Evolutionary conservation across 2,888 invertebrate species (phyloP), one percentile per base, ranked within the genome.

Genomic region (Synanthedon tipuliformis): DNA sequence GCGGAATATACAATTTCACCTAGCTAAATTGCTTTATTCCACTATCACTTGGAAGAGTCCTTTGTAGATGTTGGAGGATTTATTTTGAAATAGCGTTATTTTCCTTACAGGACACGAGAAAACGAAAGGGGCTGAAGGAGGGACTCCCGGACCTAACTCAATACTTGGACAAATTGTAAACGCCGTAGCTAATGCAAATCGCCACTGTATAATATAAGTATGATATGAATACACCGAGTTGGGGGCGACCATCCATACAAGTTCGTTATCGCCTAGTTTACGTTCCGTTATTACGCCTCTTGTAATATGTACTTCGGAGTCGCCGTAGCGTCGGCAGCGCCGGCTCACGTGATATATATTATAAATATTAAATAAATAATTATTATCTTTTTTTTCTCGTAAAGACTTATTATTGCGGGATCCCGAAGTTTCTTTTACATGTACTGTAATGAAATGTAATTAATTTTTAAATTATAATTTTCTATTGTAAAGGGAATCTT

Each of bases 161-260:
- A 90, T 99, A 97, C 88, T 90, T 98, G 89, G 99, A 99, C 92
- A 99, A 99, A 90, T 90, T 99, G 94, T 99, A 98, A 97, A 81
- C 74, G 73, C 67, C 73, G 69, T 84, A 84, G 83, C 82, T 77
- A 81, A 81, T 68, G 63, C 75, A 81, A 49, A 81, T 80, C 75
- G 70, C 70, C 73, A 73, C 68, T 85, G 81, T 85, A 23, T 23
- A 86, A 81, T 79, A 83, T 84, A 84, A 82, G 77, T 80, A 81
- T 48, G 7, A 51, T 18, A 18, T 18, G 45, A 51, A 11, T 40
- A 40, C n/a, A 51, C n/a, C 27, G 34, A 34, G 34, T 34, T 34
- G 16, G 15, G 27, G 15, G 27, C 50, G 50, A 40, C n/a, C 3
- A 18, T 16, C 12, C 34, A 34, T 34, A 34, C 34, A 34, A 34